Percentiles rank a stretch among this genome's conserved stretches.
Evolutionary conservation across 2,888 invertebrate genomes (phyloP).

Genomic region (Abrostola tripartita): DNA sequence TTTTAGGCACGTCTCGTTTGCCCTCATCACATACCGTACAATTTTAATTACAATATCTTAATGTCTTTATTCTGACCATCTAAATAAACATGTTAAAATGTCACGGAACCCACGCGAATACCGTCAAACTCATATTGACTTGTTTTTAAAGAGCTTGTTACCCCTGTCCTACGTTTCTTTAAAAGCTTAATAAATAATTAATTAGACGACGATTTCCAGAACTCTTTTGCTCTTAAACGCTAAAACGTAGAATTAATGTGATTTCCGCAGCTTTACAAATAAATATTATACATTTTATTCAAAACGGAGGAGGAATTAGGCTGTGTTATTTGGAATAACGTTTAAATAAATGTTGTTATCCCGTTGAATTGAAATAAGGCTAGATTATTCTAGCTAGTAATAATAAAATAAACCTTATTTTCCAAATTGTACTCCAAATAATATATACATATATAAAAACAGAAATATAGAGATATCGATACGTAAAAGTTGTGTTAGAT

Average conservation of each 20-base stretch:
- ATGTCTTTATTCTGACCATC: not conserved
- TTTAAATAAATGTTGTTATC: not conserved
- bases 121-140: conserved; percentile 31
- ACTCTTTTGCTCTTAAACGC: conserved; percentile 64
- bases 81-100: not conserved
- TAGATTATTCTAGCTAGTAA: not conserved
- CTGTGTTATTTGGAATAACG: not conserved
- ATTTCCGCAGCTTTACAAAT: conserved; percentile 66
- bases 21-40: not conserved
- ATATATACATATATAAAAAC: no score
- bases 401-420: no score
- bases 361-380: not conserved
- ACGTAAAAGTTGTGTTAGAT: no score
- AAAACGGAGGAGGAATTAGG: conserved; percentile 11
- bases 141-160: conserved; percentile 70
- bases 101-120: not conserved
- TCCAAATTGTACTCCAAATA: no score
- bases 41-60: conserved; percentile 1
- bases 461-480: no score
- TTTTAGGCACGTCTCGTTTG: not conserved
- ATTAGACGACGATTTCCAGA: conserved; percentile 70
- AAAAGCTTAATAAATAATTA: conserved; percentile 81
- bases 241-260: conserved; percentile 61
- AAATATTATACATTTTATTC: conserved; percentile 63
- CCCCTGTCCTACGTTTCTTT: conserved; percentile 66